These are phyloP conservation scores for Drosophila niveifrons DNA, from an alignment of 2,888 invertebrate species.

Conservation along the genomic window DNA sequence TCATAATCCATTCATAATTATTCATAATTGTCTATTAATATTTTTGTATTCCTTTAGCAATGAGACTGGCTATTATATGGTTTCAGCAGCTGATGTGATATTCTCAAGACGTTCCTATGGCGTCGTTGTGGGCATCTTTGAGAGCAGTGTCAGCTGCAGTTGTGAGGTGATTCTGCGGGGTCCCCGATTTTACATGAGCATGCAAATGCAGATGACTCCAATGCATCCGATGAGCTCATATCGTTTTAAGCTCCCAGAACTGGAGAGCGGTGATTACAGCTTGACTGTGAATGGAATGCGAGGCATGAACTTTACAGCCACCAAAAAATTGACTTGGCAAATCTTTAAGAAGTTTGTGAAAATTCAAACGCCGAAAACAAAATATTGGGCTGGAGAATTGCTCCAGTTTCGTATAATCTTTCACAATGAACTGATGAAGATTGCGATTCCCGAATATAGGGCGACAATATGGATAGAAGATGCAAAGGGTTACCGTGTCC, in stretches of 20 bases:
- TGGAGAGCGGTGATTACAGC: conserved; percentile 23
- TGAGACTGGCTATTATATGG: conserved; percentile 9
- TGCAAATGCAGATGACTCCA: conserved; percentile 21
- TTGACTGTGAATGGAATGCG: conserved; percentile 19
- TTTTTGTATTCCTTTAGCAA: background rate
- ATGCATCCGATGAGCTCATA: conserved; percentile 8
- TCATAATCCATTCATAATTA: too few species aligned
- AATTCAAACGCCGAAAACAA: conserved; percentile 38
- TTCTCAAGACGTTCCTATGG: conserved; percentile 33
- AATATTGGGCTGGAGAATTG: conserved; percentile 36
- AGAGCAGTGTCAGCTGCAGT: conserved; percentile 16
- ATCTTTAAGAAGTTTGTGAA: conserved; percentile 28
- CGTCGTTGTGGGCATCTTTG: conserved; percentile 31
- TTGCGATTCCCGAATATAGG: background rate
- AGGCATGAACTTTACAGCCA: conserved; percentile 11
- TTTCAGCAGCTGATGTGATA: conserved; percentile 32
- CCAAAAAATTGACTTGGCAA: conserved; percentile 15
- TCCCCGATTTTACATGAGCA: conserved; percentile 2
- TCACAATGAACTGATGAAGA: conserved; percentile 35
- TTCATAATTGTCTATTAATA: background rate
- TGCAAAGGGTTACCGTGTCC: conserved; percentile 17
- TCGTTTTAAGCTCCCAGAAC: conserved; percentile 31
- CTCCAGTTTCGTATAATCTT: conserved; percentile 43
- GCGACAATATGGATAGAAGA: conserved; percentile 44
- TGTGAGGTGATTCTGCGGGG: conserved; percentile 30